Percentiles rank a stretch among this genome's conserved stretches.
These are phyloP conservation scores for Nilaparvata lugens DNA, from an alignment of 1,140 invertebrate genomes.

Conservation along the genomic window DNA sequence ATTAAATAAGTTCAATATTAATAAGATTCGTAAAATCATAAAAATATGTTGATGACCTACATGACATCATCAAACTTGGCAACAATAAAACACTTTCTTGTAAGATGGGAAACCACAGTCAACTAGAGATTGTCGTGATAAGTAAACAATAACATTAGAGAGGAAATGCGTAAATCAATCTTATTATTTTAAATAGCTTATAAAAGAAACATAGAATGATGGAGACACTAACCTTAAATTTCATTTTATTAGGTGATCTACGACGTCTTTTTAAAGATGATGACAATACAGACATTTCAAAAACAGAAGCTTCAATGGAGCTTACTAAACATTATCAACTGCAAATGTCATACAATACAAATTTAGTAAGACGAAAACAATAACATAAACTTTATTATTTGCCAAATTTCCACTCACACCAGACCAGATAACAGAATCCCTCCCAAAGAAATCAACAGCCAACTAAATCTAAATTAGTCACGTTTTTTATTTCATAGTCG, in stretches of 20 bases:
- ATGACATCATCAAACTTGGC: not conserved
- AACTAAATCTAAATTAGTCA: no score
- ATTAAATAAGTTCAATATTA: no score
- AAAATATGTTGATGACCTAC: not conserved
- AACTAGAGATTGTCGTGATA: not conserved
- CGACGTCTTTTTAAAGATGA: not conserved
- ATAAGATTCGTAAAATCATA: no score
- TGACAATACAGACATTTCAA: not conserved
- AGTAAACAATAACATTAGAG: not conserved
- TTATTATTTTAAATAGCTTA: not conserved
- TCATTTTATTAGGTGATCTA: not conserved
- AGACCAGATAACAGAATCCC: no score
- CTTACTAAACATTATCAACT: no score
- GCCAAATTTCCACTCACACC: no score
- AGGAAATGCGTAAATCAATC: not conserved
- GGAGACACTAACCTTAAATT: slow-evolving; percentile 1
- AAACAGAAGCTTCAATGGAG: no score
- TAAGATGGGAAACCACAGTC: not conserved
- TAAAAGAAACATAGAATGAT: slow-evolving; percentile 18
- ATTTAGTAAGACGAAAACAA: no score
- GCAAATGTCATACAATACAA: no score
- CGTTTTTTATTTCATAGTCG: no score
- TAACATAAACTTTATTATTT: no score
- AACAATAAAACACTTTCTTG: not conserved
- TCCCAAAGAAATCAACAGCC: no score